Base-by-base conservation (phyloP, 2,888 invertebrate species). In the Tinea semifulvella region DNA sequence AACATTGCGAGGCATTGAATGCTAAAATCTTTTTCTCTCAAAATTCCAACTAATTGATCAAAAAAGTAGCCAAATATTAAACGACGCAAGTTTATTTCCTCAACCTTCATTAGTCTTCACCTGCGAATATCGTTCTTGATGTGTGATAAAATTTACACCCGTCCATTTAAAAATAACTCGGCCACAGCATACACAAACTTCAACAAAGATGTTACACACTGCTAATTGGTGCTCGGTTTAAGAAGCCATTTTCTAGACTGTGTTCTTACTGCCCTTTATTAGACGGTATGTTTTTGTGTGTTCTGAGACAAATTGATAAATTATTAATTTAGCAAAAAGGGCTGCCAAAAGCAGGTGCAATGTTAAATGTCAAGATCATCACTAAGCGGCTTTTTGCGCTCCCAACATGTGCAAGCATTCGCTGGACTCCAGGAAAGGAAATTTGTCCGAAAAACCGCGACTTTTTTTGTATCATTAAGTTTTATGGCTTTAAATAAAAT, bases 291-390 rank as follows among this genome's bases (percentile, higher is more conserved):
- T 40, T 40, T 40, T 22, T 40, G 22, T 40, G 4, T 40, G 40
- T 6, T 11, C 14, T 8, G 4, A 40, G 40, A 40, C 40, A 40
- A 40, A 40, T 40, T 40, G 22, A 40, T 40, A 40, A 40, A 40
- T 39, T 39, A 40, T 40, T 40, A 40, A 40, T 40, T 40, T 40
- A 40, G 17, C 22, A 40, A 40, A 40, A 22, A 40, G 40, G n/a
- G 20, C 40, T n/a, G 40, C 10, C 7, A 16, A 17, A n/a, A 14
- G 36, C 36, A 36, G 36, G 17, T 36, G 36, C 36, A 7, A 36
- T 36, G 16, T 36, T 36, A 36, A 36, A 36, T 36, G 36, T 36
- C 36, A 18, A 6, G 36, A 13, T 35, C 5, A 36, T 36, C 36
- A 36, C 36, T 36, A 36, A 36, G 36, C 36, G 16, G 18, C 36